Percentiles rank a stretch among this genome's conserved stretches.
Evolutionary conservation across 2,113 vertebrate genomes (phyloP).

Genomic region (Tamias sibiricus): DNA sequence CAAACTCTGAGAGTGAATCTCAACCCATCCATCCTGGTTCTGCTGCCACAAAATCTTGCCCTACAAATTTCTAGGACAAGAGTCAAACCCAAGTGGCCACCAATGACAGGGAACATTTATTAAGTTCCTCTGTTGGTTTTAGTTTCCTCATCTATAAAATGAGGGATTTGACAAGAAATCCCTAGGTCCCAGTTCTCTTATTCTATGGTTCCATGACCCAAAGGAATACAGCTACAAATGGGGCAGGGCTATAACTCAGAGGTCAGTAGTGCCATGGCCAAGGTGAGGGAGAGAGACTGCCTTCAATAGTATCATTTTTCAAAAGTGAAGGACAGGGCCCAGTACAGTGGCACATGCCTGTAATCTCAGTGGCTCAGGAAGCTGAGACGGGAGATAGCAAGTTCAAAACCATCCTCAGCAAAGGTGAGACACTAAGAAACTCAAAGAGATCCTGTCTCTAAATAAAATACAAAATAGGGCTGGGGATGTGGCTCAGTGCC

Average conservation of each 20-base stretch:
- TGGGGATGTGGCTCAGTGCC: no score
- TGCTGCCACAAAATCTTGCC: background rate
- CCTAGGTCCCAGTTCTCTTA: background rate
- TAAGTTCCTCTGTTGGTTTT: background rate
- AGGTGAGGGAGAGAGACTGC: background rate
- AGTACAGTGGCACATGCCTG: no score
- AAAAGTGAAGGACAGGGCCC: background rate
- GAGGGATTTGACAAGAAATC: background rate
- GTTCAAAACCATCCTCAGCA: no score
- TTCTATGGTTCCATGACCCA: background rate
- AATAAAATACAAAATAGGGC: no score
- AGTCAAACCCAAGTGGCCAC: background rate
- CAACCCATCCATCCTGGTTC: background rate
- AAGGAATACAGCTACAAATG: background rate
- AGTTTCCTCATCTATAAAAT: background rate
- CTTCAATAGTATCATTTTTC: background rate
- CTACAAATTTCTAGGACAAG: background rate
- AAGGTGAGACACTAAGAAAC: no score
- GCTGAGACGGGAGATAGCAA: no score
- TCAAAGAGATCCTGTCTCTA: no score
- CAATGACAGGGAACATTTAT: background rate
- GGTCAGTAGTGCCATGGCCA: background rate
- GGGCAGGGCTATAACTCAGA: background rate
- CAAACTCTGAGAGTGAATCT: background rate
- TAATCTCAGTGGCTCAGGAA: no score